A percentile compares a stretch with the other conserved stretches of the same genome.
Evolutionary conservation across 2,888 invertebrate genomes (phyloP).

Genomic region (Apeira syringaria): DNA sequence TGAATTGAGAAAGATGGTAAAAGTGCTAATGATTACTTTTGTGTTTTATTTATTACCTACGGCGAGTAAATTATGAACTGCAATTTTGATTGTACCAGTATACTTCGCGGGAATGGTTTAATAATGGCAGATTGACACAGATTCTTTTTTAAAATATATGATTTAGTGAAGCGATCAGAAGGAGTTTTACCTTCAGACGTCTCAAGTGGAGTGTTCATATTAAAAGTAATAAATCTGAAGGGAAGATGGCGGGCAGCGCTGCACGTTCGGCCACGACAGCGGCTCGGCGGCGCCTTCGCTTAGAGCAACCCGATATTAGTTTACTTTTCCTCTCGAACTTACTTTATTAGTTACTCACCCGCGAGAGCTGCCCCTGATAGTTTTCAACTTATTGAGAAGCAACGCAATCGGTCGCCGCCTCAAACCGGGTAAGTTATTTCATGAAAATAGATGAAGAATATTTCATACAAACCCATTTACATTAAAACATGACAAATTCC

Average conservation of each 20-base stretch:
- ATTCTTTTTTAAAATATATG: too few relatives aligned
- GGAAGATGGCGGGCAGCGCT: slow-evolving; percentile 50
- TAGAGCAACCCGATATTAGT: slow-evolving; percentile 80
- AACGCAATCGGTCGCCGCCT: slow-evolving; percentile 49
- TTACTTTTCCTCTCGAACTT: slow-evolving; percentile 83
- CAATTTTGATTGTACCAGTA: slow-evolving; percentile 30
- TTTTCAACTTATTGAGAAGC: slow-evolving; percentile 76
- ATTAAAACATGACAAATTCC: too few relatives aligned
- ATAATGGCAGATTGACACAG: too few relatives aligned
- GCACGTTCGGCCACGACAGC: slow-evolving; percentile 22
- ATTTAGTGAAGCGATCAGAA: slow-evolving; percentile 44
- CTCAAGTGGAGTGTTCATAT: slow-evolving; percentile 58
- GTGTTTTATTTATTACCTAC: slow-evolving; percentile 47
- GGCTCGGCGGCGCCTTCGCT: slow-evolving; percentile 50
- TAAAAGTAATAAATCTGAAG: slow-evolving; percentile 78
- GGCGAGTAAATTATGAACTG: slow-evolving; percentile 31
- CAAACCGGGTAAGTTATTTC: slow-evolving; percentile 8
- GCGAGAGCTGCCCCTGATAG: slow-evolving; percentile 69
- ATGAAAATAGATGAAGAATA: neutral
- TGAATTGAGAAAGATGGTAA: slow-evolving; percentile 73
- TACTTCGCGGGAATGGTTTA: too few relatives aligned
- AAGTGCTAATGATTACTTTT: slow-evolving; percentile 76
- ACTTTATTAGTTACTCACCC: slow-evolving; percentile 79
- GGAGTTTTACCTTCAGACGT: slow-evolving; percentile 53
- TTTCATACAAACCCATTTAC: too few relatives aligned